Conservation (phyloP, 2,113 vertebrate species). For the Callorhinus ursinus region DNA sequence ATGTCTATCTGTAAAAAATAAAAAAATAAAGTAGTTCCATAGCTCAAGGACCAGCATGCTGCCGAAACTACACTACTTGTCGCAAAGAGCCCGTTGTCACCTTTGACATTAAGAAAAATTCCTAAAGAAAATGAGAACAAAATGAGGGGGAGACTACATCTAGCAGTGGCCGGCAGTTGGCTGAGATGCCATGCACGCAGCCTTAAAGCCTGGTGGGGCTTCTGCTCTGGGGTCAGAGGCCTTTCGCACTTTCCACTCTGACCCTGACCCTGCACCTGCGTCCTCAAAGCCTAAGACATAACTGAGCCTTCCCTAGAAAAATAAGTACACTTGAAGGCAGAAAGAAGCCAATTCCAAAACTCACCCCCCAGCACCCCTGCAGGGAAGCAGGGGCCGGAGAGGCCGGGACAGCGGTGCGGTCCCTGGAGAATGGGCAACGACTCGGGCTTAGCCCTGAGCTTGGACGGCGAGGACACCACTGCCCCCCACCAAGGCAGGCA, state of each 20-base stretch:
- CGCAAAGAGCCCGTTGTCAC: background rate
- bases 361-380: background rate
- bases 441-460: background rate
- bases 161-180: background rate
- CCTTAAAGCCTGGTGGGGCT: accelerated
- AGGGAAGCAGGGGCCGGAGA: background rate
- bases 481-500: background rate
- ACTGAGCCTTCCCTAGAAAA: background rate
- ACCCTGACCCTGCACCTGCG: background rate
- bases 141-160: background rate
- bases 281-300: background rate
- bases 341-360: background rate
- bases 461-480: background rate
- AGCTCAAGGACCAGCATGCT: background rate
- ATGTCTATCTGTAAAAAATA: no score
- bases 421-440: background rate
- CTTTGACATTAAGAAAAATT: background rate
- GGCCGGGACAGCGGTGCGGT: accelerated
- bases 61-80: background rate
- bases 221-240: background rate
- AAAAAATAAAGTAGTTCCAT: background rate
- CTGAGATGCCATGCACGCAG: accelerated
- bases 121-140: background rate
- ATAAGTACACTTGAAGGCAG: background rate
- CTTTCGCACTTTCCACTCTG: background rate